Evolutionary conservation across 1,140 invertebrate species (phyloP).

Genomic region (Steinernema khuongi): DNA sequence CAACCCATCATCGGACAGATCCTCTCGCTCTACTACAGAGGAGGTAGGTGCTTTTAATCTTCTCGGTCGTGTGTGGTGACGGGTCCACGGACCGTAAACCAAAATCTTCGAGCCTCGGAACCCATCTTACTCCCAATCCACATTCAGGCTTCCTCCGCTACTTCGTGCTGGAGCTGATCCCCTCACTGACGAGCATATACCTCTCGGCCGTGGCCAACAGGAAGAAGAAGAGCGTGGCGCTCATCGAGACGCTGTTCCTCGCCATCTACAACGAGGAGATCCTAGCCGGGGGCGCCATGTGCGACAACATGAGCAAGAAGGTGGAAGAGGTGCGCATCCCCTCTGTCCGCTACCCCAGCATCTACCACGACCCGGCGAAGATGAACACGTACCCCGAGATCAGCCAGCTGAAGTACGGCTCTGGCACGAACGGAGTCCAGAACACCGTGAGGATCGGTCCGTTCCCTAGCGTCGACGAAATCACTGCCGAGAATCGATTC

Average conservation of each 20-base stretch:
- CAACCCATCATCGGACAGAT: slow-evolving; percentile 53
- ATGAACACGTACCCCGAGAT: slow-evolving; percentile 38
- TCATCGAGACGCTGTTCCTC: slow-evolving; percentile 54
- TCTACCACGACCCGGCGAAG: slow-evolving; percentile 48
- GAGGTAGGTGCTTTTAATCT: slow-evolving; percentile 37
- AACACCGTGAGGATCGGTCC: slow-evolving; percentile 49
- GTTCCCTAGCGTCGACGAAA: slow-evolving; percentile 51
- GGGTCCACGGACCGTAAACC: background rate
- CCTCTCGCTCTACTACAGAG: slow-evolving; percentile 52
- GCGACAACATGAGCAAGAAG: slow-evolving; percentile 41
- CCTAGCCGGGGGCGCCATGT: slow-evolving; percentile 37
- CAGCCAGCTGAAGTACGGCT: slow-evolving; percentile 18
- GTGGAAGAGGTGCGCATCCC: slow-evolving; percentile 50
- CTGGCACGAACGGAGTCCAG: slow-evolving; percentile 23
- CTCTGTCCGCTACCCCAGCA: slow-evolving; percentile 41
- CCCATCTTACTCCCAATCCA: background rate
- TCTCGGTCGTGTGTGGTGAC: background rate
- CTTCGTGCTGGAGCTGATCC: slow-evolving; percentile 52
- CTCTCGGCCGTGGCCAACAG: slow-evolving; percentile 42
- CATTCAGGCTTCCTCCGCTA: slow-evolving; percentile 32
- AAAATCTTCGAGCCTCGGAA: background rate
- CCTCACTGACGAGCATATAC: slow-evolving; percentile 45
- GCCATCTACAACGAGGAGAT: slow-evolving; percentile 58
- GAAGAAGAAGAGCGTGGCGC: slow-evolving; percentile 36
- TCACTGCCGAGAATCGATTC: slow-evolving; percentile 56